Conservation (phyloP, 2,888 invertebrate genomes). For the Mythimna lalbum region DNA sequence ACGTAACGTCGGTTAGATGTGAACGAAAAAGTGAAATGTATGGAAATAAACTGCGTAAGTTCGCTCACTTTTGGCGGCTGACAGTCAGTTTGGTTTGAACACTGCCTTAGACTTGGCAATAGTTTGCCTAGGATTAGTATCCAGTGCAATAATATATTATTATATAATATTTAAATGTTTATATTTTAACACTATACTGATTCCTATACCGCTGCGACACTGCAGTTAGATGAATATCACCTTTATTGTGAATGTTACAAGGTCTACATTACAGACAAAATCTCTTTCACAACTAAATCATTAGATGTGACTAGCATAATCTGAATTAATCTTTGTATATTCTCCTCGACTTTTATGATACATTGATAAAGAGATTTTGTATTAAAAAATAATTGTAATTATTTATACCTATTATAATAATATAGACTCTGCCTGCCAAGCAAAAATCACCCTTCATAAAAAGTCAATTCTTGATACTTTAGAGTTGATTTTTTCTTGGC, state of each 20-base stretch:
- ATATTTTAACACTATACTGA: constrained; percentile 34
- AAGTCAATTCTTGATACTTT: constrained; percentile 4
- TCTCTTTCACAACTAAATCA: constrained; percentile 18
- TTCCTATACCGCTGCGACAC: constrained; percentile 31
- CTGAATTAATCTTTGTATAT: constrained; percentile 22
- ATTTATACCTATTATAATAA: constrained; percentile 37
- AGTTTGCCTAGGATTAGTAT: constrained; percentile 48
- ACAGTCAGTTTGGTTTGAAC: too few species aligned
- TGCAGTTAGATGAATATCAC: constrained; percentile 27
- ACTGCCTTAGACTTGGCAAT: constrained; percentile 44
- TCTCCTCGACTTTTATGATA: constrained; percentile 1
- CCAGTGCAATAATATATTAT: constrained; percentile 58
- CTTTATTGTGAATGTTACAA: constrained; percentile 21
- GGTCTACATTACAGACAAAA: constrained; percentile 37
- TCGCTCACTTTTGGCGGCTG: too few species aligned
- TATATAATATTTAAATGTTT: constrained; percentile 42
- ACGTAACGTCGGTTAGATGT: too few species aligned
- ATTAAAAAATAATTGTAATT: constrained; percentile 28
- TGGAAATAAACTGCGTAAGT: too few species aligned
- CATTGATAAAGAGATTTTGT: constrained; percentile 43
- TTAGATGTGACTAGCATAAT: constrained; percentile 27
- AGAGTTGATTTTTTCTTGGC: constrained; percentile 45
- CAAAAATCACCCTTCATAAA: constrained; percentile 23
- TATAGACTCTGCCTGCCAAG: constrained; percentile 40
- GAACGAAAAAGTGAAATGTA: too few species aligned